phyloP scores from a whole-genome alignment of 2,113 vertebrate species.

The Strix aluco region DNA sequence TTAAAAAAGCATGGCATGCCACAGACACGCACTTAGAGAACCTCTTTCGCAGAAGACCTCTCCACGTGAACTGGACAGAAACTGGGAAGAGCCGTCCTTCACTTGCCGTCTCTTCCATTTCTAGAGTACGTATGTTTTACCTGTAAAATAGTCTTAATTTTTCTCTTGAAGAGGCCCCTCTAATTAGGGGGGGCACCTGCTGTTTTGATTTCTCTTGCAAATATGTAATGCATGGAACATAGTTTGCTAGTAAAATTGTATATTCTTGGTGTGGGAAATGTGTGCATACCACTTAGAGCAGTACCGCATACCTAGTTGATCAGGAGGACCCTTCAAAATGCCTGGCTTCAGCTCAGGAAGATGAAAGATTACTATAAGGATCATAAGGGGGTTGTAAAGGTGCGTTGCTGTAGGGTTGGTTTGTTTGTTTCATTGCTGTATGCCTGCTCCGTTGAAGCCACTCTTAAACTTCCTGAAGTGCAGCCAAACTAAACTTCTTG shows the following conservation, averaged over 20 bases:
- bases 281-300: accelerated
- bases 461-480: not conserved
- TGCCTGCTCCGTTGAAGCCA: not conserved
- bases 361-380: accelerated
- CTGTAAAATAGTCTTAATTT: not conserved
- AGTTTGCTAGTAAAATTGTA: accelerated
- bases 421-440: not conserved
- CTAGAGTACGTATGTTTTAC: too few relatives aligned
- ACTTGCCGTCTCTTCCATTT: accelerated
- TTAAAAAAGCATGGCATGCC: not conserved
- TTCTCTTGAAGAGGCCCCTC: not conserved
- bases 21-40: accelerated
- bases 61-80: accelerated
- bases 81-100: not conserved
- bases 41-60: not conserved
- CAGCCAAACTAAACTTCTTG: not conserved
- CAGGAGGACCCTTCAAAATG: not conserved
- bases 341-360: not conserved
- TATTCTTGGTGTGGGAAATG: accelerated
- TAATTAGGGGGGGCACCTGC: not conserved
- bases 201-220: not conserved
- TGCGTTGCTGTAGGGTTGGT: not conserved
- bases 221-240: accelerated
- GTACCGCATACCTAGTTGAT: not conserved
- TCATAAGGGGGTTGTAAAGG: not conserved